Evolutionary conservation across 64 coral and sea anemone species (phyloP).

Genomic region (Montipora foliosa): DNA sequence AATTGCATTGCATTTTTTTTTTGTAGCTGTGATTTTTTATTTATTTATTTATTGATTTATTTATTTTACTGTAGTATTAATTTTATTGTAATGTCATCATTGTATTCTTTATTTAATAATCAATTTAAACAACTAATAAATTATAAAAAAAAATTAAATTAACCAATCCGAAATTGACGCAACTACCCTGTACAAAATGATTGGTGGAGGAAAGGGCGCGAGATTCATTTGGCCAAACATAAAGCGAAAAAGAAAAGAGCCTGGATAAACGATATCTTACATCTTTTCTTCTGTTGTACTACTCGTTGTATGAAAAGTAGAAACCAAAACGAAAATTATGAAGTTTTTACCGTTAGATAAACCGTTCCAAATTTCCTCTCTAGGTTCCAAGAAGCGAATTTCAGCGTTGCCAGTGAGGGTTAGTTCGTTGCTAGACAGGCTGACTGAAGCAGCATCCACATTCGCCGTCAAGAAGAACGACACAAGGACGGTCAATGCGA

Average conservation of each 20-base stretch:
- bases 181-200: too few relatives aligned
- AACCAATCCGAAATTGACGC: not conserved
- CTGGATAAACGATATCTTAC: too few relatives aligned
- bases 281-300: too few relatives aligned
- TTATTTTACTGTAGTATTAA: too few relatives aligned
- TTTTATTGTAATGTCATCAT: too few relatives aligned
- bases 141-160: not conserved
- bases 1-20: not conserved
- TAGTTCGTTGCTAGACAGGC: not conserved
- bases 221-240: too few relatives aligned
- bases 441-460: constrained; percentile 19
- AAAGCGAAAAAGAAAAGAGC: not conserved
- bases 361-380: constrained; percentile 9
- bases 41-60: too few relatives aligned
- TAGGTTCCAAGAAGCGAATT: not conserved
- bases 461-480: not conserved
- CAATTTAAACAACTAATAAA: too few relatives aligned
- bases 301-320: not conserved
- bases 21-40: too few relatives aligned
- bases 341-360: constrained; percentile 12
- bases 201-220: too few relatives aligned
- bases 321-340: too few relatives aligned
- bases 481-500: not conserved
- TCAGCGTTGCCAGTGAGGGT: constrained; percentile 38
- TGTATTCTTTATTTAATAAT: too few relatives aligned